A percentile compares a stretch with the other conserved stretches of the same genome.
Conservation (phyloP, 2,113 vertebrate genomes). For the Haemorhous mexicanus region DNA sequence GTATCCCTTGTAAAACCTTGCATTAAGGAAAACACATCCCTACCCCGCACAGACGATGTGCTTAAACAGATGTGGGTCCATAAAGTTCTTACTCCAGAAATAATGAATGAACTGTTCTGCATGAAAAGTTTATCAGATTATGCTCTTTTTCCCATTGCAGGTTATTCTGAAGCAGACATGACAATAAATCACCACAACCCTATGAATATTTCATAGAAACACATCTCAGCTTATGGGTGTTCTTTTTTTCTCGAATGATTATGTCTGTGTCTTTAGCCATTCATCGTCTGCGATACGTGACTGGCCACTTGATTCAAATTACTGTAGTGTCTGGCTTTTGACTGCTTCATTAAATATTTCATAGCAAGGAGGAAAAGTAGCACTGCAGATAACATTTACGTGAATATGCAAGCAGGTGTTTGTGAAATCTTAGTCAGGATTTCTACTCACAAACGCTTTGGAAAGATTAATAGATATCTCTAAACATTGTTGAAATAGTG, state of each 20-base stretch:
- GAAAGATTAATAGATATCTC: neutral
- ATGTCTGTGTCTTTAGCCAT: conserved; percentile 18
- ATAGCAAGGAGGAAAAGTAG: neutral
- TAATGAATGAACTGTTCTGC: neutral
- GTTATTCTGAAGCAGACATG: neutral
- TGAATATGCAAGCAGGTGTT: neutral
- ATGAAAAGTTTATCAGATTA: conserved; percentile 25
- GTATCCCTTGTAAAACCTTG: neutral
- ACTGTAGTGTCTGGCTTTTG: conserved; percentile 2
- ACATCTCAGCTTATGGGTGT: neutral
- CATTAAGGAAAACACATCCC: neutral
- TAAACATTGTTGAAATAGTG: neutral
- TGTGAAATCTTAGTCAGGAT: neutral
- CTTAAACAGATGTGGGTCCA: neutral
- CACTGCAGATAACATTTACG: neutral
- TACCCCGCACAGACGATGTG: fast-evolving
- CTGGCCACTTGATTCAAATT: conserved; percentile 8
- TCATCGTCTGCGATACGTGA: neutral
- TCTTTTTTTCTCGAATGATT: neutral
- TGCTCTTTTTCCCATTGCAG: neutral
- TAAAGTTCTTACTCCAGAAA: neutral
- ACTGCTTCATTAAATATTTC: conserved; percentile 14
- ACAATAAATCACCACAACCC: neutral
- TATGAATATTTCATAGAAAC: conserved; percentile 38
- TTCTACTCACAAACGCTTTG: neutral